Percentiles rank a stretch among this genome's conserved stretches.
Conservation (phyloP, 2,888 invertebrate species). For the Torymus aiolomorphi region DNA sequence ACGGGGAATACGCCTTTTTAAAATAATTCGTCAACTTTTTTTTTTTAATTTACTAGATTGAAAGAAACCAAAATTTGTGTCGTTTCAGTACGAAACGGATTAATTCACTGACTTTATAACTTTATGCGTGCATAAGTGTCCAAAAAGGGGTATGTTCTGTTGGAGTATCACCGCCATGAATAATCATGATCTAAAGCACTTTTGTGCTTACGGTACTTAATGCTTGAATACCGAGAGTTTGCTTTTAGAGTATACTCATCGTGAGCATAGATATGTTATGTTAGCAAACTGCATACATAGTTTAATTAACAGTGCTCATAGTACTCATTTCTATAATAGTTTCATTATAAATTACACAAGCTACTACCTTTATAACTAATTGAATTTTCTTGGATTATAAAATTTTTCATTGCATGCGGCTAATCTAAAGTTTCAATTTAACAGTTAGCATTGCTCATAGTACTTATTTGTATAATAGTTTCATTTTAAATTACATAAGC, state of each 20-base stretch:
- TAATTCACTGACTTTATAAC: not conserved
- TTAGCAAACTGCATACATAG: not conserved
- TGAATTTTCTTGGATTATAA: too few species aligned
- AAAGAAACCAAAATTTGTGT: too few species aligned
- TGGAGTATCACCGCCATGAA: constrained; percentile 13
- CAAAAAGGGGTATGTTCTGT: constrained; percentile 4
- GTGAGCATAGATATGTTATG: constrained; percentile 6
- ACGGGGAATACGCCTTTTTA: too few species aligned
- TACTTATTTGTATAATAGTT: too few species aligned
- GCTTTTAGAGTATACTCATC: constrained; percentile 29
- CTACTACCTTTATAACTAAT: not conserved
- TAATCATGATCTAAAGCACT: constrained; percentile 29
- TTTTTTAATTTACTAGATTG: too few species aligned
- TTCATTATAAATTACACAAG: not conserved
- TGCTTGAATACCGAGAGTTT: constrained; percentile 22
- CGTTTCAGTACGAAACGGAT: too few species aligned
- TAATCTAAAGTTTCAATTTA: too few species aligned
- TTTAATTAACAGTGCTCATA: constrained; percentile 4
- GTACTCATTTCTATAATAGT: constrained; percentile 13
- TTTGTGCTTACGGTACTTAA: constrained; percentile 27
- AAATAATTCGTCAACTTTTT: too few species aligned
- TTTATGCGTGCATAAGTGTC: not conserved
- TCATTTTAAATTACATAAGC: too few species aligned
- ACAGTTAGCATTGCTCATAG: too few species aligned
- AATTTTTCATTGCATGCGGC: too few species aligned